Evolutionary conservation across 2,888 invertebrate species (phyloP), one percentile per base, ranked within the genome.

Genomic region (Diarsia brunnea): DNA sequence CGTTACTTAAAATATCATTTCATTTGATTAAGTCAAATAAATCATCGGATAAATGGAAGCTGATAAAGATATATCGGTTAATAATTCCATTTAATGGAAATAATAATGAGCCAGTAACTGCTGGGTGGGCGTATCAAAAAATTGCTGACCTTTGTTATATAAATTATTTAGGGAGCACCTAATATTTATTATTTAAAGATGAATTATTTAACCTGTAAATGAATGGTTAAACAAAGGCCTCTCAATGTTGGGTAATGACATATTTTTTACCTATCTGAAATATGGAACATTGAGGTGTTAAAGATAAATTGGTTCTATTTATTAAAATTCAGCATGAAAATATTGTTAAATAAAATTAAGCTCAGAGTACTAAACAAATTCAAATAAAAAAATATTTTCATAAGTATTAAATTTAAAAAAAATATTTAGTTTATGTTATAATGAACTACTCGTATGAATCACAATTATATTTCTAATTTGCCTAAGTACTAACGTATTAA

Each of bases 1-100:
- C 64, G 5, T 49, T 60, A 53, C 58, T 66, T 67, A 73, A 84
- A 87, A 66, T 69, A 78, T 71, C n/a, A 68, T 80, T 81, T 69
- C 65, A 82, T 73, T 85, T 75, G 68, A 85, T 85, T 79, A 79
- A 75, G 75, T 77, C 49, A 21, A 64, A 86, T 83, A 85, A 80
- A 85, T 85, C 78, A 75, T 70, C 19, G 16, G 84, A 87, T 86
- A 75, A 85, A 85, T 80, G 45, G 69, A 49, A 24, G 21, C 67
- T 75, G 86, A 87, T 85, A 87, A 87, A 78, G 84, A 80, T 74
- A 77, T 75, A 87, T 77, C 60, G 66, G 53, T n/a, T 77, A 75
- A 73, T 85, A 85, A 85, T 80, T 61, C 66, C 64, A 14, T 68
- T 71, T 85, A 78, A 71, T 82, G 76, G 74, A 83, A 83, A 69